Base-by-base conservation (phyloP, 2,888 invertebrate genomes). In the Aethes cnicana region DNA sequence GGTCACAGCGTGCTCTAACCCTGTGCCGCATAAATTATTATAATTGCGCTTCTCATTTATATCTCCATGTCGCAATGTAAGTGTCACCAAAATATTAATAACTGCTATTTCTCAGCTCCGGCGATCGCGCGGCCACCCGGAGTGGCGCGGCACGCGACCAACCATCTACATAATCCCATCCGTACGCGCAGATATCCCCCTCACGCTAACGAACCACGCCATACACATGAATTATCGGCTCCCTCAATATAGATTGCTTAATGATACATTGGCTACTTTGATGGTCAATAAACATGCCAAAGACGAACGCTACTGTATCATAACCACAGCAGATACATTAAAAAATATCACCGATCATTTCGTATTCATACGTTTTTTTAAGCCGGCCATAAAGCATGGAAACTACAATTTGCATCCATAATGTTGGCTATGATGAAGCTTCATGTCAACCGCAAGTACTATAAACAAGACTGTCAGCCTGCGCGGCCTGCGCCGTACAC, bases 21-120 rank as follows among this genome's bases (percentile, higher is more conserved):
- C 43, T 37, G 36, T 36, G 28, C 7, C 20, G 26, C 35, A 49
- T 50, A 44, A 36, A 50, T 50, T 50, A 43, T 23, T 37, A 37
- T 44, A 50, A 36, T 43, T 50, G 28, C 33, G 25, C 12, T 35
- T 16, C 36, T 44, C 23, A 50, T 50, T 50, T 50, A 37, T 23
- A 50, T 44, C 23, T 30, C 28, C 26, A 11, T 20, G 16, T 23
- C 28, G 21, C 12, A 28, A 43, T n/a, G 43, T 28, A 14, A 17
- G 49, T 50, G 43, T 43, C 49, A 44, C 43, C 30, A 11, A 50
- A 50, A 44, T 44, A 37, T 50, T 50, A 43, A 50, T 50, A 44
- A 36, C 30, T 12, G 23, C 28, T 23, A 36, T 50, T 50, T 44
- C 28, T 43, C 43, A 49, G 16, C 36, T 37, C 49, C 36, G 49